Evolutionary conservation across 2,113 vertebrate species (phyloP).

Genomic region (Macaca fascicularis): T2T-MFA8v1.1 NC_088384.1:21728001-21728500

Average conservation of each 20-base stretch:
- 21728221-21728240: not conserved
- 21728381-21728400: not conserved
- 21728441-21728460: too few species aligned
- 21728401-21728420: not conserved
- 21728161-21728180: not conserved
- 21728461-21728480: not conserved
- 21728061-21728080: too few species aligned
- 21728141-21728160: not conserved
- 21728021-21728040: too few species aligned
- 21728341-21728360: not conserved
- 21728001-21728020: too few species aligned
- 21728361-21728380: not conserved
- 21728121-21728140: constrained; percentile 51
- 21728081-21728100: too few species aligned
- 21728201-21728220: not conserved
- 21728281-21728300: not conserved
- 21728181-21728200: constrained; percentile 1
- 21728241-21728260: not conserved
- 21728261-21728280: not conserved
- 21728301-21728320: not conserved
- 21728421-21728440: not conserved
- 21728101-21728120: not conserved
- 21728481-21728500: not conserved
- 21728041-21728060: too few species aligned
- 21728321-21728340: not conserved